Base-by-base conservation (phyloP, 2,797 vertebrate genomes). In the Gymnopithys bicolor region DNA sequence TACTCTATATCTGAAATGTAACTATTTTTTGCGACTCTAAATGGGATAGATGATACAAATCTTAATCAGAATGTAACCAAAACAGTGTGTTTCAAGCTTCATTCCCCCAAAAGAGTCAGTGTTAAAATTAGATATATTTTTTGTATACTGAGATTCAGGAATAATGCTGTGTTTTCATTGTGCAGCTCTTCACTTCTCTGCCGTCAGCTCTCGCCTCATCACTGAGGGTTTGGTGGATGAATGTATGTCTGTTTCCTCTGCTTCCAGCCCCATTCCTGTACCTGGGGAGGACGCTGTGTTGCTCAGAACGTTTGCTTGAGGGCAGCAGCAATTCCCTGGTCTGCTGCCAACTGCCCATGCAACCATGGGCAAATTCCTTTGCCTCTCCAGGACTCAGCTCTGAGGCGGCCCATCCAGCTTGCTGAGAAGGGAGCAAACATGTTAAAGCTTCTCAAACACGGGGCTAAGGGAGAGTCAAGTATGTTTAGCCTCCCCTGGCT, bases 351-450 rank as follows among this genome's bases (percentile, higher is more conserved):
- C 3, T 48, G 43, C 53, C 48, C 32, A 7, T 4, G 22, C 25
- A 53, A n/a, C 22, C 9, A 3, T 2, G 1, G 41, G 41, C 16
- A 87, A 15, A 48, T 45, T 22, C 24, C 11, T 83, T 53, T 80
- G 32, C 43, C 37, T 46, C n/a, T 48, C 32, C 3, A 4, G 32
- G 17, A 71, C 60, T 89, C 52, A 25, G 32, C 63, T 66, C 41
- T 28, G 73, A 90, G 80, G 33, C 58, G 33, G 41, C 88, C 62
- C 13, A 14, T 39, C 60, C 58, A 35, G 0, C 15, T 1, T 5
- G 8, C 56, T 74, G 63, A 1, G 0, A 19, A 10, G n/a, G 32
- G 51, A 64, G 27, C 24, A 68, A 81, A 58, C 0, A 1, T 1
- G 5, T 55, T 62, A 88, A 32, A 51, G 4, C 58, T 64, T 73